Evolutionary conservation across 1,140 invertebrate genomes (phyloP).

Genomic region (Bombyx mandarina): DNA sequence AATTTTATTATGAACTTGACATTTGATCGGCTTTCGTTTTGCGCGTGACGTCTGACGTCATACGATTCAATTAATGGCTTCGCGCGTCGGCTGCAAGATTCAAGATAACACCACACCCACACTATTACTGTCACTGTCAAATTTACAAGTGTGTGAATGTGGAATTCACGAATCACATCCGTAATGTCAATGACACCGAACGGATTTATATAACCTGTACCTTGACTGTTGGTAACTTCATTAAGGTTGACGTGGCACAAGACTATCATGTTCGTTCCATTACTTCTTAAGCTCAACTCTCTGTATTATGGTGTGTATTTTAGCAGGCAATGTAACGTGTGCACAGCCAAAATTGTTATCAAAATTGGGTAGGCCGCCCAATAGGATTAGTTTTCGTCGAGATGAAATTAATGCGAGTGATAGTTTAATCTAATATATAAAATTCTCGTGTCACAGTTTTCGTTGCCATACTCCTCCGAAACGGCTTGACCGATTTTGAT

Average conservation of each 20-base stretch:
- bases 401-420: slow-evolving; percentile 59
- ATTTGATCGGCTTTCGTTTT: too few relatives aligned
- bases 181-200: slow-evolving; percentile 63
- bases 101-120: too few relatives aligned
- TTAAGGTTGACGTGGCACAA: slow-evolving; percentile 42
- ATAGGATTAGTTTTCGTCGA: slow-evolving; percentile 23
- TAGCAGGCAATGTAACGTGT: slow-evolving; percentile 12
- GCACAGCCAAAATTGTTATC: background rate
- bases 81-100: too few relatives aligned
- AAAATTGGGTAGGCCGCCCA: slow-evolving; percentile 18
- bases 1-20: too few relatives aligned
- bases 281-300: slow-evolving; percentile 1
- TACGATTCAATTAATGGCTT: too few relatives aligned
- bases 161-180: slow-evolving; percentile 38
- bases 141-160: slow-evolving; percentile 7
- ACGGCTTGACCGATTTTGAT: too few relatives aligned
- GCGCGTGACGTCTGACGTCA: too few relatives aligned
- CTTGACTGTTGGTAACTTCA: slow-evolving; percentile 50
- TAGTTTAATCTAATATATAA: too few relatives aligned
- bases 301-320: background rate
- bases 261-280: slow-evolving; percentile 1
- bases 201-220: slow-evolving; percentile 59
- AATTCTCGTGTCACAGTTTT: too few relatives aligned
- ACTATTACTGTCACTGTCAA: slow-evolving; percentile 38
- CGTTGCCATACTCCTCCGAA: too few relatives aligned